Conservation (phyloP, 2,113 vertebrate genomes). For the Trinectes maculatus region DNA sequence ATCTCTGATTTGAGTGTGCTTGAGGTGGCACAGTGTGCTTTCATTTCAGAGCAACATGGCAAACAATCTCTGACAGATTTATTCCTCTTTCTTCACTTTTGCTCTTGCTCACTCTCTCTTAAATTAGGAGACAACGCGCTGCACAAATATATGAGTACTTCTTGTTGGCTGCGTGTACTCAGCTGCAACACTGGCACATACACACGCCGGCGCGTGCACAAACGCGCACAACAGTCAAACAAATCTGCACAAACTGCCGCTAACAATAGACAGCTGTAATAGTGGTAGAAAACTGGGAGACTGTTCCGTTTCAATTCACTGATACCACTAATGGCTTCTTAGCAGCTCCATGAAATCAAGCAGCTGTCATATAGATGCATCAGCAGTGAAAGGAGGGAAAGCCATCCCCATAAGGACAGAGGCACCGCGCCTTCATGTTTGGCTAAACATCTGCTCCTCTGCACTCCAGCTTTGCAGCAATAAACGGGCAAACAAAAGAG, state of each 20-base stretch:
- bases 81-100: conserved; percentile 75
- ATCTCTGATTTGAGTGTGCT: conserved; percentile 83
- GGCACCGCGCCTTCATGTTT: conserved; percentile 92
- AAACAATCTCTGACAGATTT: conserved; percentile 85
- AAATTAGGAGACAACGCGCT: conserved; percentile 75
- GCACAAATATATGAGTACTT: conserved; percentile 78
- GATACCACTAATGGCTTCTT: conserved; percentile 98
- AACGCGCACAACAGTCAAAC: conserved; percentile 45
- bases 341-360: conserved; percentile 97
- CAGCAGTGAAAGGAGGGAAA: conserved; percentile 90
- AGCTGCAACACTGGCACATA: conserved; percentile 66
- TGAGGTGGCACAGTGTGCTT: conserved; percentile 83
- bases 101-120: conserved; percentile 64
- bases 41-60: conserved; percentile 83
- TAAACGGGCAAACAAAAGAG: conserved; percentile 95
- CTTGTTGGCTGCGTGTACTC: conserved; percentile 75
- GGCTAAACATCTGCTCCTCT: conserved; percentile 98
- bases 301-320: conserved; percentile 96
- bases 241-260: conserved; percentile 74
- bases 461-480: conserved; percentile 88
- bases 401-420: conserved; percentile 93
- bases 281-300: conserved; percentile 89
- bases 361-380: conserved; percentile 98
- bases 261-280: conserved; percentile 88
- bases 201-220: conserved; percentile 6